Percentiles rank a stretch among this genome's conserved stretches.
These are phyloP conservation scores for Linnaemya vulpina DNA, from an alignment of 2,888 invertebrate genomes.

Conservation along the genomic window DNA sequence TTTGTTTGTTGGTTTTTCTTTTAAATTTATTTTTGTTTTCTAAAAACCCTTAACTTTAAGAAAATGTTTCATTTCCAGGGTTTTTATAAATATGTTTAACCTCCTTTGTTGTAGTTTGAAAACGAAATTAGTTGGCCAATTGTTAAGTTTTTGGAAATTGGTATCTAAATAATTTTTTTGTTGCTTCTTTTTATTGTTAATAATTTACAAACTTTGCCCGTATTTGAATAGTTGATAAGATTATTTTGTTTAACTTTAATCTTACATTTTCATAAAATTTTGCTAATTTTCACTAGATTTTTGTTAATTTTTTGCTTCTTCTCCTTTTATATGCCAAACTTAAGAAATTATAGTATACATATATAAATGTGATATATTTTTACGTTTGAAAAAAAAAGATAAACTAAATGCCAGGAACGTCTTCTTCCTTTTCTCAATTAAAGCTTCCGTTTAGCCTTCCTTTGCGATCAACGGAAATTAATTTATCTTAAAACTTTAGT, in stretches of 20 bases:
- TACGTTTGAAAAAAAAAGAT: constrained; percentile 44
- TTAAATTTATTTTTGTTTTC: not conserved
- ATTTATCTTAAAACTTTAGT: constrained; percentile 47
- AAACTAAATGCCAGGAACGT: constrained; percentile 71
- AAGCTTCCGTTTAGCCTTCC: constrained; percentile 30
- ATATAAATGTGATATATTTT: constrained; percentile 17
- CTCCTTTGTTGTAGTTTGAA: constrained; percentile 9
- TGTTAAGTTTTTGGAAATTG: constrained; percentile 56
- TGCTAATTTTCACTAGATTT: constrained; percentile 80
- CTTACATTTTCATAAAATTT: constrained; percentile 77
- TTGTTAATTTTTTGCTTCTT: constrained; percentile 46
- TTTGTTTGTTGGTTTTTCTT: not conserved
- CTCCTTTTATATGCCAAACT: constrained; percentile 62
- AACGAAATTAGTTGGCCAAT: constrained; percentile 57
- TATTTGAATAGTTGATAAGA: constrained; percentile 58
- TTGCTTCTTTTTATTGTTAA: constrained; percentile 32
- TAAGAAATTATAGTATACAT: constrained; percentile 64
- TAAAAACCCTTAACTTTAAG: constrained; percentile 54
- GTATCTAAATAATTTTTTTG: constrained; percentile 70
- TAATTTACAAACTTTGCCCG: constrained; percentile 62
- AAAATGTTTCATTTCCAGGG: constrained; percentile 19
- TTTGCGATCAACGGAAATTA: constrained; percentile 44
- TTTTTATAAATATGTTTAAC: not conserved
- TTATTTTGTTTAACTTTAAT: constrained; percentile 54
- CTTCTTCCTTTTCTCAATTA: constrained; percentile 54